Percentiles rank a stretch among this genome's conserved stretches.
phyloP scores from a whole-genome alignment of 2,797 vertebrate genomes.

The Clangula hyemalis region DNA sequence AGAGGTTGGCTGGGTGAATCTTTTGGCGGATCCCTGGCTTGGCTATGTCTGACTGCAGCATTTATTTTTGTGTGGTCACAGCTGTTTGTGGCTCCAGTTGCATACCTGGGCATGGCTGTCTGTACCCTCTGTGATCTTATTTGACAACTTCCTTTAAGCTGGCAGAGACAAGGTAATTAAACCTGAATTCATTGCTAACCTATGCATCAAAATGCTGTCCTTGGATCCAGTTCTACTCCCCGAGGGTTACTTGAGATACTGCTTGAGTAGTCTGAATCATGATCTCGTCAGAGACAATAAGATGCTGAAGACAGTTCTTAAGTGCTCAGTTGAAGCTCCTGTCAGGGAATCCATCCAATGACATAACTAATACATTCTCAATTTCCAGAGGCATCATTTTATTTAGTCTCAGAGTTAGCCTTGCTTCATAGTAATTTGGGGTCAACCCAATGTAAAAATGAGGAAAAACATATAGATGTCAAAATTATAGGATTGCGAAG shows the following conservation, averaged over 20 bases:
- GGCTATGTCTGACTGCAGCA: background rate
- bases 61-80: background rate
- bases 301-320: background rate
- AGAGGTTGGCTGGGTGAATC: background rate
- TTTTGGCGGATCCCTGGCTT: background rate
- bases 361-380: background rate
- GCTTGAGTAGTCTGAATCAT: background rate
- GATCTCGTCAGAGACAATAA: conserved; percentile 19
- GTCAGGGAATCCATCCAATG: background rate
- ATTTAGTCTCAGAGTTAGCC: background rate
- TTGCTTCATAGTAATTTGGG: background rate
- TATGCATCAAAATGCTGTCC: background rate
- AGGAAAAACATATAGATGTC: background rate
- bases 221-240: background rate
- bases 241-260: background rate
- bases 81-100: background rate
- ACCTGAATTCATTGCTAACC: background rate
- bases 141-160: background rate
- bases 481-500: background rate
- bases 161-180: background rate
- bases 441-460: background rate
- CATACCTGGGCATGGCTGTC: background rate
- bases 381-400: background rate
- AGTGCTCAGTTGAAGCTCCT: background rate
- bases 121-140: background rate